Evolutionary conservation across 2,797 vertebrate genomes (phyloP).

Genomic region (Muraenolepis orangiensis): DNA sequence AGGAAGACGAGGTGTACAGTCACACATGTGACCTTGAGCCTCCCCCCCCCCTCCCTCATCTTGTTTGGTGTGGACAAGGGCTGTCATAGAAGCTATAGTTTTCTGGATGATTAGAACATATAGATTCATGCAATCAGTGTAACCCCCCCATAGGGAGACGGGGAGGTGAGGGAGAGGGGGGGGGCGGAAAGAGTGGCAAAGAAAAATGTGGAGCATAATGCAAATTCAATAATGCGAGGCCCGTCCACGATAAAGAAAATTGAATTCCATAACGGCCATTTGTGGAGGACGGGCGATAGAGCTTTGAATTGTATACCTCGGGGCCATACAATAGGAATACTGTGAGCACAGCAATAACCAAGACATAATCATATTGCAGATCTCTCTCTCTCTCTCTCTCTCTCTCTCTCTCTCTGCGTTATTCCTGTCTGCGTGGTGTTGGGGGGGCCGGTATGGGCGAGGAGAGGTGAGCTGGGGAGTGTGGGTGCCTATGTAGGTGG

Average conservation of each 20-base stretch:
- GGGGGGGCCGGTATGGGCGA: not conserved
- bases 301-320: conserved; percentile 38
- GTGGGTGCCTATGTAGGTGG: not conserved
- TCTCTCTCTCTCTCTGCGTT: no score
- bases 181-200: conserved; percentile 1
- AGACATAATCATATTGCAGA: conserved; percentile 55
- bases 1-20: not conserved
- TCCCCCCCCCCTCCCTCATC: no score
- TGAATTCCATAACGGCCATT: conserved; percentile 48
- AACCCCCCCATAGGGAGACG: conserved; percentile 1
- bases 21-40: not conserved
- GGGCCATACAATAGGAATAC: conserved; percentile 21
- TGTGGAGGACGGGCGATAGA: conserved; percentile 24
- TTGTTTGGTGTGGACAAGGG: no score
- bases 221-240: conserved; percentile 51
- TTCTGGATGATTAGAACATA: not conserved
- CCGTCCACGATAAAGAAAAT: conserved; percentile 55
- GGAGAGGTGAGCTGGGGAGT: no score
- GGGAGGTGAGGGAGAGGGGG: not conserved
- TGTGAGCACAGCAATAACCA: conserved; percentile 46
- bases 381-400: conserved; percentile 52
- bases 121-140: not conserved
- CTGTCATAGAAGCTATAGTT: not conserved
- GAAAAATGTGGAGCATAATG: conserved; percentile 27
- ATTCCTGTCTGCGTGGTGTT: conserved; percentile 39